Evolutionary conservation across 53 echinoderm and acorn worm species (phyloP), one percentile per base, ranked within the genome.

Genomic region (Henricia sp.): DNA sequence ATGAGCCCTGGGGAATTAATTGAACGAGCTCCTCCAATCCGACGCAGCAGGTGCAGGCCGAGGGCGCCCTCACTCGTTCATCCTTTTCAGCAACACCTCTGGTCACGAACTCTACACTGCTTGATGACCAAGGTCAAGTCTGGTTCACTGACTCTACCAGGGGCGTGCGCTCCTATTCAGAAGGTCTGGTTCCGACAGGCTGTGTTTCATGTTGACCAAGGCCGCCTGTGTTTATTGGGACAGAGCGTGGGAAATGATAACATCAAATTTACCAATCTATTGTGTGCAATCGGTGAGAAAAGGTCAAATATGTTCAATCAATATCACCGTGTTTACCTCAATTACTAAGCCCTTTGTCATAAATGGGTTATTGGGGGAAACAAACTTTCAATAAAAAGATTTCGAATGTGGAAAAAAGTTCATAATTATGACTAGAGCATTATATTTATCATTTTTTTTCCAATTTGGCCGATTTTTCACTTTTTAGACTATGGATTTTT

Each of bases 201-300:
- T 96, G 88, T 94, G 96, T 44, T 94, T 92, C 86, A 91, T 92
- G 64, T 94, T 93, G 12, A 91, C 95, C 58, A 93, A 69, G 68
- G 93, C 91, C 73, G 87, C 89, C 95, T 95, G 70, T n/a, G n/a
- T n/a, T n/a, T n/a, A n/a, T n/a, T n/a, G n/a, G n/a, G n/a, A n/a
- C n/a, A 53, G 41, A 86, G 52, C 76, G 86, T 86, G 86, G 86
- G 86, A 86, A 86, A 86, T 67, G 28, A 71, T 9, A 42, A 76
- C 13, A n/a, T 9, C 38, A 57, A 42, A 44, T 28, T 34, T 21
- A 11, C 43, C 38, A 37, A 42, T n/a, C n/a, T n/a, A n/a, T n/a
- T n/a, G n/a, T n/a, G n/a, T n/a, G n/a, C n/a, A n/a, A n/a, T n/a
- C n/a, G n/a, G n/a, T n/a, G n/a, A n/a, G n/a, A n/a, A n/a, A 34